A percentile compares a stretch with the other conserved stretches of the same genome.
Conservation (phyloP, 2,113 vertebrate genomes). For the Chaetodon trifascialis region DNA sequence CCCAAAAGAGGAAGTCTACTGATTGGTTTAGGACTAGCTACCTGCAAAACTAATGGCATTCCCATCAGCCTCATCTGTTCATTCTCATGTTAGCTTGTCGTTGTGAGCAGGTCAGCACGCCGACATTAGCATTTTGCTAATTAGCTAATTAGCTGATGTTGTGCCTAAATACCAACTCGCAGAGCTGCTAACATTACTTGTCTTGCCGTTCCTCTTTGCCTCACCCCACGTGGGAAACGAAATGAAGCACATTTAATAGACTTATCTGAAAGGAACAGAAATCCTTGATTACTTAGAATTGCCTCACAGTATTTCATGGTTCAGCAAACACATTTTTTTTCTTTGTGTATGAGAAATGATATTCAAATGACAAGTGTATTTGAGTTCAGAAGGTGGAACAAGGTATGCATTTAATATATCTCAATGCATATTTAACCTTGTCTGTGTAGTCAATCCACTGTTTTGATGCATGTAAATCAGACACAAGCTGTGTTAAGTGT, state of each 20-base stretch:
- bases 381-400: neutral
- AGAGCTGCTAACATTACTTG: no score
- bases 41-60: neutral
- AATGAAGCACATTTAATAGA: neutral
- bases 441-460: neutral
- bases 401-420: neutral
- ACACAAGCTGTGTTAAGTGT: neutral
- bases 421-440: slow-evolving; percentile 13
- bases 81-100: no score
- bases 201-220: no score
- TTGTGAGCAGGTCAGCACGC: neutral
- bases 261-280: neutral
- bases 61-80: neutral
- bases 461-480: neutral
- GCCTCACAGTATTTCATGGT: slow-evolving; percentile 2
- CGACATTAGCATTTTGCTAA: neutral
- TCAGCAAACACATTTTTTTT: slow-evolving; percentile 8
- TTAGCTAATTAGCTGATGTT: neutral
- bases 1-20: no score
- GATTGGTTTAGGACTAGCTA: no score
- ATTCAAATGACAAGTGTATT: slow-evolving; percentile 11
- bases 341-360: neutral
- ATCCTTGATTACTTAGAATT: neutral
- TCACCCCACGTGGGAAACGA: no score
- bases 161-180: neutral